Percentiles rank a stretch among this genome's conserved stretches.
Conservation (phyloP, 2,888 invertebrate genomes). For the Nysson spinosus region DNA sequence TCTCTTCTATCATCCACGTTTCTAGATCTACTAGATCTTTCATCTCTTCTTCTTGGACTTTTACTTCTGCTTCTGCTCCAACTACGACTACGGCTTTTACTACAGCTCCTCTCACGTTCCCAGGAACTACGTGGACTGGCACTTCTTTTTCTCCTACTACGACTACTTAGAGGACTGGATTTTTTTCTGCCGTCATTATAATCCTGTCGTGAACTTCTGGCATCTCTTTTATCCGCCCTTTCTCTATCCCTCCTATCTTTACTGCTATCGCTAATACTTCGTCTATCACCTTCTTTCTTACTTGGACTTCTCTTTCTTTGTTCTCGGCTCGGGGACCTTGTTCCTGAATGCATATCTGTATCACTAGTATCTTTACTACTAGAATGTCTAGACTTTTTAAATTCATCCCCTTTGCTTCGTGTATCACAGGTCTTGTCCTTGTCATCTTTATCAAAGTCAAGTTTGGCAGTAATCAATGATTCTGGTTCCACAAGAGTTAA, state of each 20-base stretch:
- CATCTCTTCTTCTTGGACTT: slow-evolving; percentile 68
- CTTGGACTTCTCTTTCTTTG: slow-evolving; percentile 61
- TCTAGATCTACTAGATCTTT: slow-evolving; percentile 48
- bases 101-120: slow-evolving; percentile 66
- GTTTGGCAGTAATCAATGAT: slow-evolving; percentile 21
- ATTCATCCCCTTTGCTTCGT: slow-evolving; percentile 21
- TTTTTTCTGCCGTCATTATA: slow-evolving; percentile 57
- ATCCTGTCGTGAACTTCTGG: slow-evolving; percentile 38
- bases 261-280: slow-evolving; percentile 57
- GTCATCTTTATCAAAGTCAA: slow-evolving; percentile 18
- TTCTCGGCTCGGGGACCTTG: slow-evolving; percentile 59
- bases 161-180: slow-evolving; percentile 58
- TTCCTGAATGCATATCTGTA: slow-evolving; percentile 20
- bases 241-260: slow-evolving; percentile 56
- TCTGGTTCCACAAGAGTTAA: slow-evolving; percentile 14
- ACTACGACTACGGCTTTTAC: slow-evolving; percentile 65
- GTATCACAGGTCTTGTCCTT: slow-evolving; percentile 25
- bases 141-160: slow-evolving; percentile 47
- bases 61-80: slow-evolving; percentile 70
- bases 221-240: slow-evolving; percentile 37
- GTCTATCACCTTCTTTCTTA: slow-evolving; percentile 60
- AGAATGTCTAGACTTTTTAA: slow-evolving; percentile 15
- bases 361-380: slow-evolving; percentile 41
- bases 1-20: slow-evolving; percentile 66
- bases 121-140: slow-evolving; percentile 63